Conservation (phyloP, 2,113 vertebrate species). For the Plecturocebus donacophilus region DNA sequence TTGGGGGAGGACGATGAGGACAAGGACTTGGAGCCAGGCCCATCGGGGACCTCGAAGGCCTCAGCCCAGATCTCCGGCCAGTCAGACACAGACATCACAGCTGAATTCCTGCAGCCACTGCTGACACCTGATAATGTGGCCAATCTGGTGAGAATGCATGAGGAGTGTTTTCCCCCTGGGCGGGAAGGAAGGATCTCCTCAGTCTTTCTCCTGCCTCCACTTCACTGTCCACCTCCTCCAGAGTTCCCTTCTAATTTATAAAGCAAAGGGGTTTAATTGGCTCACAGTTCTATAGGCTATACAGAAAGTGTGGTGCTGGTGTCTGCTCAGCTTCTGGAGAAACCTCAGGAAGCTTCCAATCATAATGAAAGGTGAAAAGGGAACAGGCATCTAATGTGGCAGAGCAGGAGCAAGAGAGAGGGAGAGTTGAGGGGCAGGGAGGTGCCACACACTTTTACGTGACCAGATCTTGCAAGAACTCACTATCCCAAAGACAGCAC, state of each 20-base stretch:
- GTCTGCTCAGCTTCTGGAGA: too few species aligned
- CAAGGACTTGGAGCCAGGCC: slow-evolving; percentile 90
- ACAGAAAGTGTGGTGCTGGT: too few species aligned
- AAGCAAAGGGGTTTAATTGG: too few species aligned
- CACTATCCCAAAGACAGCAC: too few species aligned
- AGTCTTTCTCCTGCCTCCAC: background rate
- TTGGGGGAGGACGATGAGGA: slow-evolving; percentile 95
- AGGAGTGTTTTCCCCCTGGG: rapidly evolving
- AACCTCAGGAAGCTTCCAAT: too few species aligned
- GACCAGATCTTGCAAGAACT: too few species aligned
- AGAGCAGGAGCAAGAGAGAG: too few species aligned
- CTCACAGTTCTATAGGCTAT: too few species aligned
- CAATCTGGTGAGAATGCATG: slow-evolving; percentile 88
- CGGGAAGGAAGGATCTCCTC: background rate
- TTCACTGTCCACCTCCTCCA: background rate
- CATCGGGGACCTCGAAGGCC: slow-evolving; percentile 82
- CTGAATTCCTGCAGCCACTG: slow-evolving; percentile 92
- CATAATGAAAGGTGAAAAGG: too few species aligned
- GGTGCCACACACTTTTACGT: too few species aligned
- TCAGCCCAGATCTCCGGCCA: slow-evolving; percentile 82
- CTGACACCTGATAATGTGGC: slow-evolving; percentile 93
- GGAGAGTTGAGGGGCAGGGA: too few species aligned
- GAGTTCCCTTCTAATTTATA: background rate
- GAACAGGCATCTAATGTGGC: too few species aligned
- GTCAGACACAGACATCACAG: slow-evolving; percentile 94